phyloP scores from a whole-genome alignment of 2,797 vertebrate species.

The Dromococcyx pavoninus region DNA sequence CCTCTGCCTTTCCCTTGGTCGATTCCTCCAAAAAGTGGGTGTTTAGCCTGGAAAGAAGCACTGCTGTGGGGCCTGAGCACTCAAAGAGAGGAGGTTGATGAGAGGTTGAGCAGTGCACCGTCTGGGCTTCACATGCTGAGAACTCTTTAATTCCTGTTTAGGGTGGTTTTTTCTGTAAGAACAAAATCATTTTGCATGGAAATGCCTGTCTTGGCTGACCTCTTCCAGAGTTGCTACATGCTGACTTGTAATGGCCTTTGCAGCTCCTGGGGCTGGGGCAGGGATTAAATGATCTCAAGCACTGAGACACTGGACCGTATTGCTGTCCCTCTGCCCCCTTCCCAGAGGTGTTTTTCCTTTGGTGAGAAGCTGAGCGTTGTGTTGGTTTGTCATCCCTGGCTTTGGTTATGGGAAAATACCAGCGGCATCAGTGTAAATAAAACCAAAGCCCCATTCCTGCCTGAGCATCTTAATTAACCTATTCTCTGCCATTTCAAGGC shows the following conservation, averaged over 20 bases:
- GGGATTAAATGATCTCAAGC: neutral
- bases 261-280: conserved; percentile 62
- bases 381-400: neutral
- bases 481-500: neutral
- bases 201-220: conserved; percentile 64
- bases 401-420: neutral
- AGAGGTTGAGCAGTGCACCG: neutral
- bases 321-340: neutral
- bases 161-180: neutral
- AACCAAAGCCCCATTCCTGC: neutral
- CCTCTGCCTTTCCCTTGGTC: neutral
- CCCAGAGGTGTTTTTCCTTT: neutral
- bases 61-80: rapidly evolving
- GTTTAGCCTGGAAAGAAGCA: neutral
- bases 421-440: neutral
- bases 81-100: neutral
- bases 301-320: neutral
- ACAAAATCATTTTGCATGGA: conserved; percentile 35
- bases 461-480: neutral
- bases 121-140: neutral
- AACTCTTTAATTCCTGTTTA: conserved; percentile 8
- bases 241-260: conserved; percentile 57
- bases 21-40: neutral
- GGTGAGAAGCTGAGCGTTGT: neutral
- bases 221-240: neutral